Percentiles rank a stretch among this genome's conserved stretches.
These are phyloP conservation scores for Drosophila histrio DNA, from an alignment of 2,888 invertebrate genomes.

Conservation along the genomic window DNA sequence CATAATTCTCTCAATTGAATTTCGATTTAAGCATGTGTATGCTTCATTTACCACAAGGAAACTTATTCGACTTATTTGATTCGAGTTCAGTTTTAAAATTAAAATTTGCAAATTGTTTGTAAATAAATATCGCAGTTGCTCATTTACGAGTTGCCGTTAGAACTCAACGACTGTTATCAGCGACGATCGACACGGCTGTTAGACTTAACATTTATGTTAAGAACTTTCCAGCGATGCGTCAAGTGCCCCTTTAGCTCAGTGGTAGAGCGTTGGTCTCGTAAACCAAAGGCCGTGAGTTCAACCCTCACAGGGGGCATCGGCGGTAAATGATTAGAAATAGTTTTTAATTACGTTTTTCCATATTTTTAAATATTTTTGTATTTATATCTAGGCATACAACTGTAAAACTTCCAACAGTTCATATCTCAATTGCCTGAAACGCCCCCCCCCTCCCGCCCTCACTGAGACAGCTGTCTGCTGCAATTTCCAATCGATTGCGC, in stretches of 20 bases:
- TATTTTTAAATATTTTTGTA: conserved; percentile 1
- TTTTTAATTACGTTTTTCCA: conserved; percentile 19
- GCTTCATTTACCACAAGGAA: conserved; percentile 19
- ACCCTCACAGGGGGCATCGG: conserved; percentile 67
- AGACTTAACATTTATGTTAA: neutral
- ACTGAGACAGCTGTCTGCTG: conserved; percentile 53
- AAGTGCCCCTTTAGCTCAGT: conserved; percentile 71
- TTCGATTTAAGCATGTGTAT: conserved; percentile 31
- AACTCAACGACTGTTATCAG: conserved; percentile 21
- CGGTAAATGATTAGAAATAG: neutral
- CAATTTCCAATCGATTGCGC: conserved; percentile 78
- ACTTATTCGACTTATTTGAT: neutral
- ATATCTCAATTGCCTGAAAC: neutral
- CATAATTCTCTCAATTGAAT: conserved; percentile 37
- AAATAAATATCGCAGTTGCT: neutral
- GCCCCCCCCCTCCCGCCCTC: neutral
- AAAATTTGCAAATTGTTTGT: neutral
- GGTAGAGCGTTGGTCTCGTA: conserved; percentile 77
- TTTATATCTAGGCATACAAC: conserved; percentile 3
- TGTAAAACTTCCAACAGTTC: conserved; percentile 22
- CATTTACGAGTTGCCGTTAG: neutral
- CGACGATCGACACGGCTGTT: conserved; percentile 41
- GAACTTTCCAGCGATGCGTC: neutral
- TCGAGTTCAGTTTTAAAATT: neutral
- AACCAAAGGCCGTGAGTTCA: conserved; percentile 74